Evolutionary conservation across 2,113 vertebrate species (phyloP).

Genomic region (human): GRCh38 chr11:12100001-12100500

Average conservation of each 20-base stretch:
- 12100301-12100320: background rate
- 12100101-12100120: background rate
- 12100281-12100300: background rate
- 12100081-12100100: too few relatives aligned
- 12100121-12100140: background rate
- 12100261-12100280: background rate
- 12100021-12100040: too few relatives aligned
- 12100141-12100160: background rate
- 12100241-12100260: background rate
- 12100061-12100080: too few relatives aligned
- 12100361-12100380: background rate
- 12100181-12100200: background rate
- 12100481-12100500: background rate
- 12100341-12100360: background rate
- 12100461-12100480: conserved; percentile 1
- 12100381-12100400: background rate
- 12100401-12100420: background rate
- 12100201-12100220: background rate
- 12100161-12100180: background rate
- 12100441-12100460: background rate
- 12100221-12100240: background rate
- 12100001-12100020: too few relatives aligned
- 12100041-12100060: too few relatives aligned
- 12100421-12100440: background rate
- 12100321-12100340: background rate